Conservation (phyloP, 2,888 invertebrate species). For the Tachina lurida region DNA sequence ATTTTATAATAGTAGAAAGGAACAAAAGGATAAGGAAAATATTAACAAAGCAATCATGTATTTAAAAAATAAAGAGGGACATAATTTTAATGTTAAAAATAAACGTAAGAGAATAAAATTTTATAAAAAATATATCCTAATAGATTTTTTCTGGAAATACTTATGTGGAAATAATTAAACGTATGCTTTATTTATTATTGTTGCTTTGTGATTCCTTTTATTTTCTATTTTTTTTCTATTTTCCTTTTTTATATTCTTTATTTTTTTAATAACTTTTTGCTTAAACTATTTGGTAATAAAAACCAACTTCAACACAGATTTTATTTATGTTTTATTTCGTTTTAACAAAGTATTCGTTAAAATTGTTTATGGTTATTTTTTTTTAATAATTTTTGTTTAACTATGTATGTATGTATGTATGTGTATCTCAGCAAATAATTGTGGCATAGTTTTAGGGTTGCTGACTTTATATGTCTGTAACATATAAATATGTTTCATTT, state of each 20-base stretch:
- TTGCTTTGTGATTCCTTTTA: background rate
- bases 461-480: constrained; percentile 32
- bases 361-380: constrained; percentile 40
- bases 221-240: background rate
- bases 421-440: constrained; percentile 58
- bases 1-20: background rate
- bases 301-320: constrained; percentile 26
- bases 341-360: constrained; percentile 38
- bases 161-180: background rate
- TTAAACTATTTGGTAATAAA: constrained; percentile 42
- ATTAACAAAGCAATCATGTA: constrained; percentile 3
- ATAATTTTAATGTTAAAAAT: background rate
- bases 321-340: constrained; percentile 53
- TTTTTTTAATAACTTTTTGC: constrained; percentile 29
- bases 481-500: constrained; percentile 49
- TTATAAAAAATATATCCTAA: background rate
- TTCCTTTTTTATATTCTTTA: background rate
- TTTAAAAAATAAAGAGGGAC: background rate
- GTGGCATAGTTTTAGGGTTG: constrained; percentile 66
- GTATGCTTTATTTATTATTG: background rate
- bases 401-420: background rate
- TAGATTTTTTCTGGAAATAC: background rate
- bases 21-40: background rate
- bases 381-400: constrained; percentile 30
- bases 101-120: background rate